Evolutionary conservation across 2,888 invertebrate species (phyloP).

Genomic region (Branchinecta sandiegonensis): DNA sequence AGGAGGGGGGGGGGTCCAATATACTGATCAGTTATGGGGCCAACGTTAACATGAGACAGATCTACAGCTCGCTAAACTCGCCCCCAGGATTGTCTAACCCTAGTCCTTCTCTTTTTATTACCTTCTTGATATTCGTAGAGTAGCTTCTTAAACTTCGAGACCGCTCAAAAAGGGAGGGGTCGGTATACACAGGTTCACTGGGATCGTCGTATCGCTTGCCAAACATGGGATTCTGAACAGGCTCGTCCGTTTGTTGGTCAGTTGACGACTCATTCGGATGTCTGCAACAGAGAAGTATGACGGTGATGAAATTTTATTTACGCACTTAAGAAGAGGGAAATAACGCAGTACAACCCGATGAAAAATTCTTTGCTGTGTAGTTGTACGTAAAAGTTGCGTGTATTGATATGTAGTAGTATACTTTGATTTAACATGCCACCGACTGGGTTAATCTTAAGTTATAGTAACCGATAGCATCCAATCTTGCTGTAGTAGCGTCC

Average conservation of each 20-base stretch:
- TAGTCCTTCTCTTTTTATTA: background rate
- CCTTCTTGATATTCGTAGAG: conserved; percentile 22
- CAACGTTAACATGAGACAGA: background rate
- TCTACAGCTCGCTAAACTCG: background rate
- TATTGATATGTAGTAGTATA: no score
- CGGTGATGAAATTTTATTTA: no score
- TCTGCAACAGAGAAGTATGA: background rate
- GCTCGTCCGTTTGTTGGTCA: background rate
- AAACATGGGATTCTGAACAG: background rate
- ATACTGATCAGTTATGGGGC: background rate
- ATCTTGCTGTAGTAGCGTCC: no score
- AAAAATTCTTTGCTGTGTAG: no score
- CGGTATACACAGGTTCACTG: conserved; percentile 83
- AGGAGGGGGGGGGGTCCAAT: no score
- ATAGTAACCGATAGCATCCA: no score
- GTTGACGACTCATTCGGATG: background rate
- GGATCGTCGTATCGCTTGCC: conserved; percentile 55
- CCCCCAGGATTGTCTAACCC: background rate
- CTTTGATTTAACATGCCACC: no score
- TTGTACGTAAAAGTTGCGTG: no score
- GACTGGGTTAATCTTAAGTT: no score
- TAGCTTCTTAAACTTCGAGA: conserved; percentile 55
- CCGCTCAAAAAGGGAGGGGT: conserved; percentile 75
- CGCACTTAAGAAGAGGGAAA: no score
- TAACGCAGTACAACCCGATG: no score